phyloP scores from a whole-genome alignment of 2,888 invertebrate species.

The Schizaphis graminum region DNA sequence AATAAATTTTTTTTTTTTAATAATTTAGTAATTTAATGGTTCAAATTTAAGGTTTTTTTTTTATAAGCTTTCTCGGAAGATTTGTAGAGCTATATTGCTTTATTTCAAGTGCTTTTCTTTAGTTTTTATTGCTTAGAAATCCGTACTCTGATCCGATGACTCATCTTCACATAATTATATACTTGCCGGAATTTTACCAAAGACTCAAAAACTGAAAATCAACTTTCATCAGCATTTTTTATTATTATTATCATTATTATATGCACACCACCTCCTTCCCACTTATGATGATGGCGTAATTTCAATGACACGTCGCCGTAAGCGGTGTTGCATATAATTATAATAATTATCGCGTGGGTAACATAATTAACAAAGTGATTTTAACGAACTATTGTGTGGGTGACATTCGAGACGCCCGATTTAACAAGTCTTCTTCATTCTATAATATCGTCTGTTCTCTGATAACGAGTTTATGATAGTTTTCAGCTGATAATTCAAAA shows the following conservation, averaged over 20 bases:
- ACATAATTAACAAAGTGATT: neutral
- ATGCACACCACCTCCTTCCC: neutral
- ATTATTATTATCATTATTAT: neutral
- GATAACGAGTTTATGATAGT: neutral
- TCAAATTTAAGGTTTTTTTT: no score
- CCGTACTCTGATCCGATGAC: no score
- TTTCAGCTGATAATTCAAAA: slow-evolving; percentile 8
- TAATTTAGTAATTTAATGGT: no score
- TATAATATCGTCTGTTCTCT: neutral
- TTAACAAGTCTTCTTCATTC: neutral
- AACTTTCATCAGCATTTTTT: neutral
- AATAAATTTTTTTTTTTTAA: no score
- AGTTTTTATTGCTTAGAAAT: no score
- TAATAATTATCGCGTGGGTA: neutral
- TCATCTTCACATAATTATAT: neutral
- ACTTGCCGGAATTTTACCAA: neutral
- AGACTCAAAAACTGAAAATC: neutral
- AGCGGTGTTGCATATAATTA: neutral
- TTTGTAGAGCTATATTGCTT: no score
- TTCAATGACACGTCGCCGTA: neutral
- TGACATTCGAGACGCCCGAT: neutral
- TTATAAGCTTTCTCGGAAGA: no score
- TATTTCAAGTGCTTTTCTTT: no score
- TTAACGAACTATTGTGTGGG: neutral
- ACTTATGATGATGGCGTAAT: neutral